Evolutionary conservation across 2,113 vertebrate species (phyloP), one percentile per base, ranked within the genome.

Genomic region (Mobula hypostoma): DNA sequence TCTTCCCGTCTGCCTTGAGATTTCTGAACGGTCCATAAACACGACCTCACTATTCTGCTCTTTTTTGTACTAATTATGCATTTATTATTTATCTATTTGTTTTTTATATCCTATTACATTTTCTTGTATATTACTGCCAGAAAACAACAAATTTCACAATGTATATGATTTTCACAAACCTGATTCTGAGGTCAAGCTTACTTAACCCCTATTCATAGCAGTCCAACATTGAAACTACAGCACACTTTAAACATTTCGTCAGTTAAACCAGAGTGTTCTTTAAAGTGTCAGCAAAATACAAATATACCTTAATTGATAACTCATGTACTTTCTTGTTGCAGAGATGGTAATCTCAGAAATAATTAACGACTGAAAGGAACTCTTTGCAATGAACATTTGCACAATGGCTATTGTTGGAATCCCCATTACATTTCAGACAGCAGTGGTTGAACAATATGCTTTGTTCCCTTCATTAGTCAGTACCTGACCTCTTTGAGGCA

Each of bases 341-440:
- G 17, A 68, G 87, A 63, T 66, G 63, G 87, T 83, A 66, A 68
- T 74, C 36, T 48, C 29, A 93, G 40, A 76, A 19, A 40, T 93
- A 74, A 93, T 93, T 93, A 93, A 76, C 48, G 91, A 93, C 74
- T 74, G 48, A 93, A 93, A 93, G 91, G 91, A 93, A 93, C 21
- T 76, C 24, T 72, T n/a, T 29, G 36, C 70, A 74, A 11, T 74
- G 91, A 74, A 93, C 91, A 74, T 56, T 76, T 56, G 72, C 90
- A 93, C 91, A 93, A 93, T 93, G 70, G 91, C 91, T 72, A 93
- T 93, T 93, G 91, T 93, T 93, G 70, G 14, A 93, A 74, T 29
- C 14, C 91, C 36, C 91, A 93, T 93, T 93, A 56, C 72, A 93
- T 24, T 74, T 93, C 40, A 72, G 24, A 56, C 70, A 74, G 70